phyloP scores from a whole-genome alignment of 2,797 vertebrate genomes.

The Perodicticus potto region DNA sequence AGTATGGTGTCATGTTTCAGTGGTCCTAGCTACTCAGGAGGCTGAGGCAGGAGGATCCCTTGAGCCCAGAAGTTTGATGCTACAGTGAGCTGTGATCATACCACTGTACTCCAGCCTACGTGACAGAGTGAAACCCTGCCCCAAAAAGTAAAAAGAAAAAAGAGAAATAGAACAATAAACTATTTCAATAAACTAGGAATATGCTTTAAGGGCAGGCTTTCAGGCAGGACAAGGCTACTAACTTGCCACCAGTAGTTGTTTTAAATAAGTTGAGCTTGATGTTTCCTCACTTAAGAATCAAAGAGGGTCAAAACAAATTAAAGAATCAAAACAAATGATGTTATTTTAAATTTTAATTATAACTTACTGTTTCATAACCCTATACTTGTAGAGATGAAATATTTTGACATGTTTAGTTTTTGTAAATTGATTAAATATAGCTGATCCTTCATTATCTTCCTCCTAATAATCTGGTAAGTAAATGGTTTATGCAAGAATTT shows the following conservation, averaged over 20 bases:
- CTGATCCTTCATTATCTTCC: conserved; percentile 29
- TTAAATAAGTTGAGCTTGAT: background rate
- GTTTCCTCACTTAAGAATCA: conserved; percentile 39
- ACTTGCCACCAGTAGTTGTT: background rate
- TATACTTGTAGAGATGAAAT: conserved; percentile 32
- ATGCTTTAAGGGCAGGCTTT: background rate
- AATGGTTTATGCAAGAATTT: background rate
- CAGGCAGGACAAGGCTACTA: background rate
- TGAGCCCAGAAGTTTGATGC: too few species aligned
- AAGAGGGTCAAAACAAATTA: background rate
- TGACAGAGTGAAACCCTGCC: too few species aligned
- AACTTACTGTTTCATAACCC: background rate
- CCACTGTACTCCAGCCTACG: too few species aligned
- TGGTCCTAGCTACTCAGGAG: too few species aligned
- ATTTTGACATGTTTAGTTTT: conserved; percentile 1
- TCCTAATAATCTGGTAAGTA: conserved; percentile 12
- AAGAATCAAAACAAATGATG: background rate
- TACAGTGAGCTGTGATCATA: too few species aligned
- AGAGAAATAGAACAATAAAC: conserved; percentile 12
- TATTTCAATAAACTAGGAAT: background rate
- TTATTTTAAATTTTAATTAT: conserved; percentile 25
- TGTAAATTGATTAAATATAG: background rate
- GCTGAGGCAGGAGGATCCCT: too few species aligned
- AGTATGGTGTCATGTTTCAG: too few species aligned
- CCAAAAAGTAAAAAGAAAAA: background rate